Conservation (phyloP, 2,797 vertebrate species). For the Eutrigla gurnardus region DNA sequence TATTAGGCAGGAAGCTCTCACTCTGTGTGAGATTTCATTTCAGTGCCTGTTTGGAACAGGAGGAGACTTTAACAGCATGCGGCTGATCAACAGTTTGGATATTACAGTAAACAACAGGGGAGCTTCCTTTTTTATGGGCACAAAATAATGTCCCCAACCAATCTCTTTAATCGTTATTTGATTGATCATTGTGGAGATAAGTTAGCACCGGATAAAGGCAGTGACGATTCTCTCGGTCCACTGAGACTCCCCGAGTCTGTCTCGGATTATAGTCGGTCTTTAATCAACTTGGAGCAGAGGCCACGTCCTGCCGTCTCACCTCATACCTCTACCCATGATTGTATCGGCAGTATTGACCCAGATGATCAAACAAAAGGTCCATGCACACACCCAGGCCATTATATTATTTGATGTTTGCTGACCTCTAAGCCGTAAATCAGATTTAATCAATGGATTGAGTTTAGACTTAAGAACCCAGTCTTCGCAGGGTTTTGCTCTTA, state of each 20-base stretch:
- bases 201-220: constrained; percentile 38
- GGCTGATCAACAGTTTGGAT: constrained; percentile 17
- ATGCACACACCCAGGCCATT: constrained; percentile 21
- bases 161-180: constrained; percentile 31
- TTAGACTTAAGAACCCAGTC: constrained; percentile 5
- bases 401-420: constrained; percentile 34
- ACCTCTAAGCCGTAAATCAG: constrained; percentile 18
- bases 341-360: constrained; percentile 63
- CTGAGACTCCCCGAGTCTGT: constrained; percentile 22
- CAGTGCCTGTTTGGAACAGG: constrained; percentile 1
- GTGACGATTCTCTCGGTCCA: constrained; percentile 33
- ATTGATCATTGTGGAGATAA: constrained; percentile 40
- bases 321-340: constrained; percentile 11
- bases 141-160: neutral
- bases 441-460: constrained; percentile 38
- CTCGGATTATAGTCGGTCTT: constrained; percentile 39
- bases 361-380: constrained; percentile 38
- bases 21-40: constrained; percentile 31
- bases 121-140: constrained; percentile 18
- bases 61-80: constrained; percentile 9
- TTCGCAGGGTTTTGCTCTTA: neutral
- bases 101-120: neutral
- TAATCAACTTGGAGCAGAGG: constrained; percentile 52
- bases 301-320: constrained; percentile 20
- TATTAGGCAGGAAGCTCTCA: constrained; percentile 29